Percentiles rank a stretch among this genome's conserved stretches.
Evolutionary conservation across 2,797 vertebrate genomes (phyloP).

Genomic region (Mus minutoides): DNA sequence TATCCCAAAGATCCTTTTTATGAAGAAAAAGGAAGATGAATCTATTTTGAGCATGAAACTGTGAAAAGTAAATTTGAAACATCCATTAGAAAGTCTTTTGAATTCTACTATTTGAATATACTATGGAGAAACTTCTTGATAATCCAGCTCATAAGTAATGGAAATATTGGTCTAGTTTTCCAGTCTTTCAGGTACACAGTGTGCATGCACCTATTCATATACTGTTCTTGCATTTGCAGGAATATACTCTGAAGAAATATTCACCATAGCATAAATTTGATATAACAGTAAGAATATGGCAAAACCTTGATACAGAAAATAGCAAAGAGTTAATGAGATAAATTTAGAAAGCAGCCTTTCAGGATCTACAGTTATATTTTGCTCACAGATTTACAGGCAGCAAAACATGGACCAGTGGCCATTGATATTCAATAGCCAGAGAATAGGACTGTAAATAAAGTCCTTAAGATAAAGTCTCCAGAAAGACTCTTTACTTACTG

Average conservation of each 20-base stretch:
- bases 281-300: background rate
- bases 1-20: background rate
- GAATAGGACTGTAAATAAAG: background rate
- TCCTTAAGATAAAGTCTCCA: background rate
- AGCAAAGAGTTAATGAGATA: background rate
- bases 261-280: background rate
- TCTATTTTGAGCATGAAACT: constrained; percentile 1
- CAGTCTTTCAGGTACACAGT: background rate
- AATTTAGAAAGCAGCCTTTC: constrained; percentile 11
- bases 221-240: background rate
- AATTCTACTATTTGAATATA: background rate
- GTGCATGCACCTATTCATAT: too few species aligned
- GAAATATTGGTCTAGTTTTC: background rate
- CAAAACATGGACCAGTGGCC: background rate
- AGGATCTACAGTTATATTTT: background rate
- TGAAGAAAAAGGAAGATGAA: constrained; percentile 16
- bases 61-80: constrained; percentile 38
- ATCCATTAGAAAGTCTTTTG: background rate
- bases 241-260: background rate
- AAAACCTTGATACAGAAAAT: constrained; percentile 18
- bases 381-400: background rate
- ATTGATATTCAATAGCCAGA: background rate
- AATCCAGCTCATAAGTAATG: background rate
- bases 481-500: background rate
- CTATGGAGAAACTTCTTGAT: background rate